phyloP scores from a whole-genome alignment of 2,888 invertebrate genomes.

The Lycophotia porphyrea region DNA sequence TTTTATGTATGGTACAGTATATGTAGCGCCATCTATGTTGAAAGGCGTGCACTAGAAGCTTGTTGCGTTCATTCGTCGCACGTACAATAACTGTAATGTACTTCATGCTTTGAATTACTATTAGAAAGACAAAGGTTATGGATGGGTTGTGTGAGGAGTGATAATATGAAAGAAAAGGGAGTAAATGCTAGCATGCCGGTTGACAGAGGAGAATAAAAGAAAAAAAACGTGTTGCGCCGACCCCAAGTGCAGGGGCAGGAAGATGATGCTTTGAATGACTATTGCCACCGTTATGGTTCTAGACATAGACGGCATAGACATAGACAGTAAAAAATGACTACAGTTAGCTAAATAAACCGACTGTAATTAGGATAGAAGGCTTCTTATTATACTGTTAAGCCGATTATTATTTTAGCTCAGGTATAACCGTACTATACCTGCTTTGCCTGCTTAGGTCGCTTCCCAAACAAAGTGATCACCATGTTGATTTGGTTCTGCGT shows the following conservation, averaged over 20 bases:
- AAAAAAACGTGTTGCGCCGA: too few relatives aligned
- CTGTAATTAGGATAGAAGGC: not conserved
- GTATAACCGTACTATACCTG: too few relatives aligned
- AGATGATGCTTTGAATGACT: not conserved
- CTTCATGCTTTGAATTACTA: not conserved
- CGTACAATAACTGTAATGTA: not conserved
- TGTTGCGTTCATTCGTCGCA: not conserved
- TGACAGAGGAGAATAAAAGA: too few relatives aligned
- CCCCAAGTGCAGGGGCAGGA: too few relatives aligned
- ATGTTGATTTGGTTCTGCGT: not conserved
- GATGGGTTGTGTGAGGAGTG: too few relatives aligned
- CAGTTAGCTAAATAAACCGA: not conserved
- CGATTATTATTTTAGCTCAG: too few relatives aligned
- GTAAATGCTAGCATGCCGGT: too few relatives aligned
- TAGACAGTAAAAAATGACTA: too few relatives aligned
- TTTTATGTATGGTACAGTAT: not conserved
- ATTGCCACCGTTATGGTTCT: not conserved
- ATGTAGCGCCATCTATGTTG: conserved; percentile 47
- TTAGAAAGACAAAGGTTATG: too few relatives aligned
- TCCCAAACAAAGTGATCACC: not conserved
- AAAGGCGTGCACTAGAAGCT: conserved; percentile 8
- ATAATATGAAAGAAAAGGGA: too few relatives aligned
- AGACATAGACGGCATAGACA: too few relatives aligned
- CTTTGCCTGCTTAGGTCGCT: too few relatives aligned
- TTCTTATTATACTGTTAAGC: not conserved